Percentiles rank a stretch among this genome's conserved stretches.
Conservation (phyloP, 1,140 invertebrate species). For the Drosophila athabasca region DNA sequence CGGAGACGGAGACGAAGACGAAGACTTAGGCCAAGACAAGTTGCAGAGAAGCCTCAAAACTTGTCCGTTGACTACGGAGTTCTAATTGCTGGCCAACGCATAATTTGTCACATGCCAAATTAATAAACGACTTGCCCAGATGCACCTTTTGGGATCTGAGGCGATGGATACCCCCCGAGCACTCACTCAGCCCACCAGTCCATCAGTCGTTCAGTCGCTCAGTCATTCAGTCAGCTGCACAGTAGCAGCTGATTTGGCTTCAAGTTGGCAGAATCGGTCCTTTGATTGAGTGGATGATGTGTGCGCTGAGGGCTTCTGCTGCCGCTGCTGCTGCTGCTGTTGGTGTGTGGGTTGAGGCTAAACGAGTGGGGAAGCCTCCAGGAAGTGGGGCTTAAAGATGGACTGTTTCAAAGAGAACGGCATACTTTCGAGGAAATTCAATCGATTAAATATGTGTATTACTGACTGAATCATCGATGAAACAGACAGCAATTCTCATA, state of each 20-base stretch:
- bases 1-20: background rate
- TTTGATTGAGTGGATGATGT: constrained; percentile 67
- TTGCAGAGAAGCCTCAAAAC: constrained; percentile 38
- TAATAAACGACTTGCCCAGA: constrained; percentile 61
- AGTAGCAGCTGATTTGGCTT: constrained; percentile 71
- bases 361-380: too few species aligned
- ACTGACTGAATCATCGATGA: too few species aligned
- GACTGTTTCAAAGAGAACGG: too few species aligned
- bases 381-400: too few species aligned
- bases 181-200: too few species aligned
- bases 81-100: constrained; percentile 79
- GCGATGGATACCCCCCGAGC: background rate
- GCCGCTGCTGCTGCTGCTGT: too few species aligned
- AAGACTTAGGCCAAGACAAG: constrained; percentile 5
- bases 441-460: too few species aligned
- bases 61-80: constrained; percentile 55
- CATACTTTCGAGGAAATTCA: too few species aligned
- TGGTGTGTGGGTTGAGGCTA: background rate
- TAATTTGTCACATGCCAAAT: constrained; percentile 81
- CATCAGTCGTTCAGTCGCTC: too few species aligned
- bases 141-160: background rate
- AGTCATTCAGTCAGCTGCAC: constrained; percentile 20
- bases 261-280: constrained; percentile 53
- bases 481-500: background rate
- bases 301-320: too few species aligned